Base-by-base conservation (phyloP, 2,888 invertebrate species). In the Drosophila borborema region DNA sequence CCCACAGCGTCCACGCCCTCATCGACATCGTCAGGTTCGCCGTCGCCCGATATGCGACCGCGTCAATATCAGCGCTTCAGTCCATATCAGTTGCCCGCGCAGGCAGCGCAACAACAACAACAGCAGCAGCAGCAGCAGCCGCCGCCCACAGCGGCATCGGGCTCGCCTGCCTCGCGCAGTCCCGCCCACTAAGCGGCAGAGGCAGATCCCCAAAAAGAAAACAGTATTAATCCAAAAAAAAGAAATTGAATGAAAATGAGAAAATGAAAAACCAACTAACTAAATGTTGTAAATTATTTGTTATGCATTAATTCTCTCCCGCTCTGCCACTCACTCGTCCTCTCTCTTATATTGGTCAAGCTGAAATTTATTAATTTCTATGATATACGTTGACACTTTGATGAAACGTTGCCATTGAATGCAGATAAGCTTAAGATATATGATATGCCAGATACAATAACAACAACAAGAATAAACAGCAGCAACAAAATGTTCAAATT, bases 1-100 rank as follows among this genome's bases (percentile, higher is more conserved):
- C 91, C 92, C 46, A 87, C 92, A 49, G 91, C 91, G 23, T 90
- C 92, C 20, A 91, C 91, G 58, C 91, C 92, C 20, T 92, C 92
- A 64, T 91, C 93, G 58, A 92, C 92, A 10, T 92, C 92, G 31
- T 93, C 93, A n/a, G 92, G 92, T n/a, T 93, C 93, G 18, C 92
- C 93, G 10, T 93, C 93, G 46, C 93, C 93, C 28, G 93, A 93
- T 72, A 92, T 93, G 91, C 82, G 93, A 23, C 91, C 92, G 34
- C 91, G 93, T 51, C 92, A 92, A 66, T 93, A 88, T 77, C 92
- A 92, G 58, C 90, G 93, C 55, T 93, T 92, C 62, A 93, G 93
- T 67, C 93, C 93, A 4, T 93, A 93, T 77, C 92, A 92, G 68
- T 76, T 92, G 81, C 86, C 90, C 54, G 58, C 82, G 69, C 87